Evolutionary conservation across 2,797 vertebrate species (phyloP), one percentile per base, ranked within the genome.

Genomic region (Typhlichthys eigenmanni): DNA sequence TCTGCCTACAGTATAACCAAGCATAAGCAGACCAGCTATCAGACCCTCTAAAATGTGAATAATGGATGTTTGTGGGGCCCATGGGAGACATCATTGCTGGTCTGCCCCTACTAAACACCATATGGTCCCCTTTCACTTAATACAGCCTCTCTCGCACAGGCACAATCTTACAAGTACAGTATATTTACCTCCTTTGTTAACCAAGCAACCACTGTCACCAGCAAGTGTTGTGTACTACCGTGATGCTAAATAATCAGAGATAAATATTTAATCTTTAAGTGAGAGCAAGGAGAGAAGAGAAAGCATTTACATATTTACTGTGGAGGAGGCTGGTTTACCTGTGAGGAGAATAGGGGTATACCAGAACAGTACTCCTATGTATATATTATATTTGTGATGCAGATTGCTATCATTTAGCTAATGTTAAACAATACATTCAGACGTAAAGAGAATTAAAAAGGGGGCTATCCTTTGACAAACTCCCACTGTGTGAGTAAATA

Each of bases 51-150:
- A 64, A 70, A 58, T 69, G 81, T 91, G 74, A 91, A 90, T 88
- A 87, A 90, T 89, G 79, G 79, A 91, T 86, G 64, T 0, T 71
- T 88, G 82, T 70, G 80, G 69, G 79, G 65, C 85, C 75, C 83
- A 7, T 1, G 85, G 75, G 88, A 81, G 13, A 58, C 69, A 47
- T 85, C 76, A 76, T 64, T 82, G 77, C 63, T 74, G 60, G 78
- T 75, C 64, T 68, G 19, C 55, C 71, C 72, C 69, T 75, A 57
- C 73, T 80, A 71, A 82, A 86, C 51, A 69, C 87, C 87, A 88
- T 87, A 89, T 87, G 85, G 52, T 82, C 55, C 52, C 60, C 68
- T 73, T 74, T 60, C 64, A 77, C 79, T 68, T 70, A 69, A 0
- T 24, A 43, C 29, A 13, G 11, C 24, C 19, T 9, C 58, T 24